Base-by-base conservation (phyloP, 2,113 vertebrate genomes). In the Tor tambroides region DNA sequence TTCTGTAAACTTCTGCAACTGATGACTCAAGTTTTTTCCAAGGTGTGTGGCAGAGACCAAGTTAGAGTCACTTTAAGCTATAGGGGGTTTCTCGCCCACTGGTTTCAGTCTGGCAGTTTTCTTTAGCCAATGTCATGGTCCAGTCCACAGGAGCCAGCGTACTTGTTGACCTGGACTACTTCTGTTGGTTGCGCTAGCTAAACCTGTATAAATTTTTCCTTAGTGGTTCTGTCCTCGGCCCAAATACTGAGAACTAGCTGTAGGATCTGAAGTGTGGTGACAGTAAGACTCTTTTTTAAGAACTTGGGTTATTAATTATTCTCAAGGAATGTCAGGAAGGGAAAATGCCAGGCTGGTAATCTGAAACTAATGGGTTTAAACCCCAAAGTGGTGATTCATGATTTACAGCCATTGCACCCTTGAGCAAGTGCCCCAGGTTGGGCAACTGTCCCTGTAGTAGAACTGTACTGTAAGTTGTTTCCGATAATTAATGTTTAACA, bases 61-160 rank as follows among this genome's bases (percentile, higher is more conserved):
- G 59, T 35, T 79, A 38, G 59, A 15, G 4, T 30, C 19, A 2
- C 38, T n/a, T 87, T 46, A 41, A 61, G 12, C 69, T 79, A 56
- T 43, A 41, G 63, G 59, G 21, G 21, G 46, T 49, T 79, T 84
- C 81, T 82, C 5, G 9, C 61, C 26, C 32, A 46, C 78, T 85
- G 71, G 74, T 74, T 84, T 83, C 85, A 87, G 80, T 88, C 74
- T 46, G 85, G 23, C 43, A 6, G 32, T n/a, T 56, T 51, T 85
- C 51, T 85, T 63, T 26, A 85, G 84, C 83, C 86, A 89, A 67
- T 90, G 80, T 86, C 86, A 88, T 15, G 63, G 63, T 85, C 75
- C 84, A 80, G 61, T 83, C 19, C 11, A 35, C 8, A 15, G 32
- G 8, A 85, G 51, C 26, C 17, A 5, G 61, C 49, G n/a, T 69